Conservation (phyloP, 2,888 invertebrate species). For the Diabrotica balteata region DNA sequence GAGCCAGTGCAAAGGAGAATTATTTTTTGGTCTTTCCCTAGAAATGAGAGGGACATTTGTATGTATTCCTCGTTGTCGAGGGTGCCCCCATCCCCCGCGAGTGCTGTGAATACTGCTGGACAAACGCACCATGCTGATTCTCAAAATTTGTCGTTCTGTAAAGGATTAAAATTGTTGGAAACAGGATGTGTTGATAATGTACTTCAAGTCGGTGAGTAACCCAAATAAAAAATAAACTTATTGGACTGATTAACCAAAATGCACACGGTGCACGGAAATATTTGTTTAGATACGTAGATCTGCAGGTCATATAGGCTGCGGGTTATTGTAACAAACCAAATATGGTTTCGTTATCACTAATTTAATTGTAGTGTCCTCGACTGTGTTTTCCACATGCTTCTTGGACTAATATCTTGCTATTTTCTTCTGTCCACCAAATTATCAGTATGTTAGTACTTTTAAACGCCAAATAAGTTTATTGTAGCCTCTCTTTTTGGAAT, state of each 20-base stretch:
- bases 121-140: slow-evolving; percentile 65
- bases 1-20: slow-evolving; percentile 88
- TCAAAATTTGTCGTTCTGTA: slow-evolving; percentile 84
- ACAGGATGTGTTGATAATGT: slow-evolving; percentile 84
- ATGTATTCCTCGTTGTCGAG: slow-evolving; percentile 84
- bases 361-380: too few relatives aligned
- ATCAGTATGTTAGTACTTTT: too few relatives aligned
- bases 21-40: slow-evolving; percentile 88
- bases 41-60: slow-evolving; percentile 86
- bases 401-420: too few relatives aligned
- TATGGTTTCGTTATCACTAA: too few relatives aligned
- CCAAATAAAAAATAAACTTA: background rate
- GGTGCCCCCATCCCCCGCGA: slow-evolving; percentile 60
- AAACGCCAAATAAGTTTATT: too few relatives aligned
- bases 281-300: too few relatives aligned
- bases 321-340: too few relatives aligned
- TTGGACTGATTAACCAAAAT: background rate
- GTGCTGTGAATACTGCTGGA: slow-evolving; percentile 29
- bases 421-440: too few relatives aligned
- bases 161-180: slow-evolving; percentile 84
- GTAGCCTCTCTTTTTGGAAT: too few relatives aligned
- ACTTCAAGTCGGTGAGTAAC: slow-evolving; percentile 85
- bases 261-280: too few relatives aligned
- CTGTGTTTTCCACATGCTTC: too few relatives aligned
- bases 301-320: too few relatives aligned